These are phyloP conservation scores for Lordiphosa collinella DNA, from an alignment of 1,140 invertebrate genomes.

Conservation along the genomic window DNA sequence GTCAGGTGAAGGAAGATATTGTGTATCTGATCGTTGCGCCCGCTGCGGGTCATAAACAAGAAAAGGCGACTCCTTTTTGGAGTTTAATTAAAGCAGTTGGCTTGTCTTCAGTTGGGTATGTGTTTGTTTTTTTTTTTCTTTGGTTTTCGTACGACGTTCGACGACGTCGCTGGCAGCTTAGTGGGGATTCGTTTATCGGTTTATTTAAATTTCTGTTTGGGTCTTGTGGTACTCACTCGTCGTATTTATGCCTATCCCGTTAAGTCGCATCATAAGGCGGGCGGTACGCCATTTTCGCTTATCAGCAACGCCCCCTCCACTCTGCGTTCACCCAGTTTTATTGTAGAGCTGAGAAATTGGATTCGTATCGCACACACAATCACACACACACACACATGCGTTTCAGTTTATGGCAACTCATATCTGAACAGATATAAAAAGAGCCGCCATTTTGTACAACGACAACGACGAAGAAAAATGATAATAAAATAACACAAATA, in stretches of 20 bases:
- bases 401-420: conserved; percentile 74
- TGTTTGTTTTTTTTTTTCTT: conserved; percentile 23
- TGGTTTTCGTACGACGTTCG: no score
- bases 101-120: conserved; percentile 51
- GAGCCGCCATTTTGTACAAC: conserved; percentile 51
- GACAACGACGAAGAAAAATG: conserved; percentile 45
- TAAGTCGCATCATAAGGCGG: conserved; percentile 72
- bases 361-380: conserved; percentile 58
- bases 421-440: conserved; percentile 68
- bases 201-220: conserved; percentile 34
- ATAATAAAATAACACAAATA: conserved; percentile 79
- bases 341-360: conserved; percentile 70
- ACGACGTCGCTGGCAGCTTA: conserved; percentile 50
- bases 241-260: conserved; percentile 14
- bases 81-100: conserved; percentile 70
- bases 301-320: conserved; percentile 33
- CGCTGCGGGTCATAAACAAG: conserved; percentile 67
- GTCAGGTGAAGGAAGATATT: conserved; percentile 66
- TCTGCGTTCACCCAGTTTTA: conserved; percentile 54
- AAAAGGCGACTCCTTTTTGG: conserved; percentile 17
- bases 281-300: conserved; percentile 63
- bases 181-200: conserved; percentile 67
- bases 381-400: conserved; percentile 29
- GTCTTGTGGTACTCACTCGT: conserved; percentile 9
- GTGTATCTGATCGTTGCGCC: conserved; percentile 66